phyloP scores from a whole-genome alignment of 2,113 vertebrate genomes.

The Tragulus kanchil region DNA sequence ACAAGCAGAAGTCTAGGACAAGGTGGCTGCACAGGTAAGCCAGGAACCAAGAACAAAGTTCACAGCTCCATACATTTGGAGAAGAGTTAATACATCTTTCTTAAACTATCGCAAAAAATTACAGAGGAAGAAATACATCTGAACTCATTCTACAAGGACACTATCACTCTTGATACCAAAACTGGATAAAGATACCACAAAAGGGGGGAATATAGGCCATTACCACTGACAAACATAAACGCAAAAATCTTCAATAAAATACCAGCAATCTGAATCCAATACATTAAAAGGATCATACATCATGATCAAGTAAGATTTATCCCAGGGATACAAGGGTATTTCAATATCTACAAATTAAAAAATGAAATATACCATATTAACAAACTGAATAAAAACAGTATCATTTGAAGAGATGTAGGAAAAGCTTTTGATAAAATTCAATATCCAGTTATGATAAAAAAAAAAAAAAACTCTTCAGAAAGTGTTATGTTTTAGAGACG shows the following conservation, averaged over 20 bases:
- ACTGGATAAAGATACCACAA: neutral
- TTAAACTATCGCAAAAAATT: neutral
- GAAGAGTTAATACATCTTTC: neutral
- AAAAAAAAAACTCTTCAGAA: neutral
- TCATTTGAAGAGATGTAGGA: neutral
- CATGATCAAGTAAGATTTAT: neutral
- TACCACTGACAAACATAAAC: neutral
- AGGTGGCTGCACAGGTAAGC: neutral
- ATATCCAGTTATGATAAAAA: neutral
- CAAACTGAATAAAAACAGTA: neutral
- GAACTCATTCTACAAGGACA: neutral
- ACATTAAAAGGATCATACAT: neutral
- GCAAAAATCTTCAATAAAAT: neutral
- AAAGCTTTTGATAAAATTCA: neutral
- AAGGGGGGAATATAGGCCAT: neutral
- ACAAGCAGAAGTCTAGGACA: neutral
- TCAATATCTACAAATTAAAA: neutral
- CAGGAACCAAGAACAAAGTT: neutral
- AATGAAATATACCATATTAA: neutral
- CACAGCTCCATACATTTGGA: neutral
- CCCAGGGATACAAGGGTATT: neutral
- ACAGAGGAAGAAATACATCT: neutral
- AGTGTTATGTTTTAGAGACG: neutral
- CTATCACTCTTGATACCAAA: neutral
- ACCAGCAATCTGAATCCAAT: neutral